Base-by-base conservation (phyloP, 2,797 vertebrate species). In the Enteromius mattozi region DNA sequence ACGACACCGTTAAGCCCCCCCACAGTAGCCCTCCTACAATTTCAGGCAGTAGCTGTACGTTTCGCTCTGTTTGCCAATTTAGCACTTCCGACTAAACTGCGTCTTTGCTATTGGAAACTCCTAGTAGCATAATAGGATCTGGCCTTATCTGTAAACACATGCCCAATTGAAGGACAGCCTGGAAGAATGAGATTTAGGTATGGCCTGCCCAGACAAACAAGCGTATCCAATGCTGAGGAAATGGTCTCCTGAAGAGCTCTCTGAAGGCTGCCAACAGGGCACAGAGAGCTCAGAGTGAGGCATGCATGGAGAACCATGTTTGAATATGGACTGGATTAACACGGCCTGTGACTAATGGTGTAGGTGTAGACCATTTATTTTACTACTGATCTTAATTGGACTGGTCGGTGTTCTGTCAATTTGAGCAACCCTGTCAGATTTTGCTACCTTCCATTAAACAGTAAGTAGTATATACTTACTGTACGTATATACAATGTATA, bases 291-390 rank as follows among this genome's bases (percentile, higher is more conserved):
- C 79, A 82, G 77, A 42, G 78, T 69, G 72, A 89, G 86, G 88
- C 84, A 89, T 83, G 90, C 59, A 21, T 88, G 88, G 83, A 87
- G 81, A 90, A 90, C 42, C 37, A 56, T 47, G 85, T 90, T 88
- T 90, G 89, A 90, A 91, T 88, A 88, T 74, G 33, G 78, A 75
- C 14, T 85, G 81, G 72, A 76, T 56, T n/a, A 70, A 59, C 85
- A 19, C 7, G 80, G 85, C 49, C 83, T 21, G 37, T 74, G 85
- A 86, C 88, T 87, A 88, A 86, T 71, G 77, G 61, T 27, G 75
- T 27, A 40, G 75, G 33, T 1, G 54, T 42, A 9, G 7, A 40
- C 21, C 1, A 0, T 27, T 59, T 37, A 14, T 42, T 42, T 4
- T 14, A 14, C n/a, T 21, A 27, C 4, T 4, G 33, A 24, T 59